Base-by-base conservation (phyloP, 1,140 invertebrate genomes). In the Latrodectus geometricus region DNA sequence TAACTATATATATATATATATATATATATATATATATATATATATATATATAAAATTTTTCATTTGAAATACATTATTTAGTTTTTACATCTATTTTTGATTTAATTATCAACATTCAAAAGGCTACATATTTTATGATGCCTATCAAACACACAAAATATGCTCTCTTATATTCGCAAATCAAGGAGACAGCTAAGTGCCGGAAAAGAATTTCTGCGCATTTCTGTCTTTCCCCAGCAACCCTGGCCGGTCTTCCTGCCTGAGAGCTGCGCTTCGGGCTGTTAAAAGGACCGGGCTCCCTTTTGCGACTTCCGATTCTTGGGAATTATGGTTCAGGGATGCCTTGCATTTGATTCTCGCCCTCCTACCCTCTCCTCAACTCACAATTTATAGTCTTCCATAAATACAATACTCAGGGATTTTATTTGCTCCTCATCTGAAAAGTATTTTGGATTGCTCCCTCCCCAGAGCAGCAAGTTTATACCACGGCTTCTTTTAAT, bases 231-330 rank as follows among this genome's bases (percentile, higher is more conserved):
- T 70, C 20, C 20, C 20, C 15, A 23, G 35, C 20, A 70, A 20
- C 35, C 20, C 20, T 23, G 21, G 69, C 21, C 20, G 17, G 17
- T 61, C 17, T 61, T 61, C 54, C 54, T 61, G 74, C 23, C 52
- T 49, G 74, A 49, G 52, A 20, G 20, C 54, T 50, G 21, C 7
- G 52, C 52, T 49, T 49, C 74, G 52, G 74, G 20, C 54, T 50
- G 21, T 20, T 9, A 54, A 61, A 76, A 61, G 78, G 21, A 14
- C 66, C 21, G 9, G 21, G 20, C 52, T 66, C 70, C 56, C 70
- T 74, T 79, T 35, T 83, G 48, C 20, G 17, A 84, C 82, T 84
- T 84, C 82, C 82, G 72, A 76, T 84, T 76, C 23, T 21, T 20
- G 35, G 82, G 82, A 76, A 76, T 84, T 84, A 84, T 76, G 73